Conservation (phyloP, 2,888 invertebrate genomes). For the Nymphalis urticae region DNA sequence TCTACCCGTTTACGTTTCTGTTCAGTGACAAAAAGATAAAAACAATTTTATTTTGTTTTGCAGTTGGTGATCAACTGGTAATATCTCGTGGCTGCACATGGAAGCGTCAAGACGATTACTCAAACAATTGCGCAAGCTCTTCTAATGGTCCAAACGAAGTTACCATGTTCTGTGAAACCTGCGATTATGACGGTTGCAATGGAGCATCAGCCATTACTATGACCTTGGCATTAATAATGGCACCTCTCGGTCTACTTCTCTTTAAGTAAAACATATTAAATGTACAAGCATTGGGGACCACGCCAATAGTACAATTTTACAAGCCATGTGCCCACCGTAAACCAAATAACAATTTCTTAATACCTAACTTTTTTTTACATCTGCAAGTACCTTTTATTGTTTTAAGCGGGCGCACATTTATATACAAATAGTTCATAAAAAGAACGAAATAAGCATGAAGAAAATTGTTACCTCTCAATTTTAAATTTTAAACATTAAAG, state of each 20-base stretch:
- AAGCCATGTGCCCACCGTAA: conserved; percentile 42
- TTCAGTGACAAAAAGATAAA: not conserved
- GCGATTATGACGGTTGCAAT: conserved; percentile 86
- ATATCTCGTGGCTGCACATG: conserved; percentile 83
- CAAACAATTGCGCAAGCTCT: conserved; percentile 75
- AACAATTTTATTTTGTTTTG: conserved; percentile 44
- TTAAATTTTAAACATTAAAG: too few species aligned
- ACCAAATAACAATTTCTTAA: conserved; percentile 20
- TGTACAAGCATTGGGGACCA: conserved; percentile 30
- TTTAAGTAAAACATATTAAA: conserved; percentile 59
- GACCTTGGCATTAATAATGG: conserved; percentile 67
- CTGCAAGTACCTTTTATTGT: not conserved
- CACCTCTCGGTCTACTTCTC: conserved; percentile 64
- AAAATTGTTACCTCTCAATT: too few species aligned
- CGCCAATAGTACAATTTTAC: conserved; percentile 35
- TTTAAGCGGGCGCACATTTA: too few species aligned
- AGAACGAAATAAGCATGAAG: too few species aligned
- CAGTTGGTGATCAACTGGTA: conserved; percentile 78
- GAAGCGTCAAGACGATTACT: conserved; percentile 78
- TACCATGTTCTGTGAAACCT: conserved; percentile 84
- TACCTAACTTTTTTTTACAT: conserved; percentile 1
- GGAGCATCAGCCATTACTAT: conserved; percentile 74
- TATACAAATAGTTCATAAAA: too few species aligned
- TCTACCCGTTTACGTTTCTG: too few species aligned
- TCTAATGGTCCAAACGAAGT: conserved; percentile 75